A percentile compares a stretch with the other conserved stretches of the same genome.
Evolutionary conservation across 2,797 vertebrate genomes (phyloP).

Genomic region (Manis pentadactyla): DNA sequence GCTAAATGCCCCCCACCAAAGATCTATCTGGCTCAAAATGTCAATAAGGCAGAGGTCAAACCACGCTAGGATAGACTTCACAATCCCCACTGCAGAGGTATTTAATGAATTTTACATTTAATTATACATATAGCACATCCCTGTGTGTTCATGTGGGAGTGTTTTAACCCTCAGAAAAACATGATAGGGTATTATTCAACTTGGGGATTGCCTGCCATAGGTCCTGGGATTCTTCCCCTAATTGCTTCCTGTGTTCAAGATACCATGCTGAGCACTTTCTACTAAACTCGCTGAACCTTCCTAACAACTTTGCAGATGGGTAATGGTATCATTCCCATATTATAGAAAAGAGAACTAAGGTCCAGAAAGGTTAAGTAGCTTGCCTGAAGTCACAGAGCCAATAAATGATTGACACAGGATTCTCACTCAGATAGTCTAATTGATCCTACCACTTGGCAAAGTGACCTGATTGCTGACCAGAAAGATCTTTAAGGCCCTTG

Average conservation of each 20-base stretch:
- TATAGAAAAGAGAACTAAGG: neutral
- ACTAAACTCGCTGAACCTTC: neutral
- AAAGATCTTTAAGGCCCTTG: neutral
- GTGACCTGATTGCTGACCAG: neutral
- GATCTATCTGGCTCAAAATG: neutral
- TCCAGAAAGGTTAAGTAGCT: neutral
- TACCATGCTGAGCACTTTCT: neutral
- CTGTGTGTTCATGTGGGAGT: fast-evolving
- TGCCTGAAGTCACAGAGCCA: neutral
- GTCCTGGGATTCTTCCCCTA: neutral
- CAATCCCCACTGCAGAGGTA: neutral
- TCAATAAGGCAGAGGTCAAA: neutral
- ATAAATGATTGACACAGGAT: too few relatives aligned
- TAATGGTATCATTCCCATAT: neutral
- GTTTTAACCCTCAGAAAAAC: neutral
- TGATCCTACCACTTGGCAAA: neutral
- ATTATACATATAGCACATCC: neutral
- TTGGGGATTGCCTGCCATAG: neutral
- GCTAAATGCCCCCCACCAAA: neutral
- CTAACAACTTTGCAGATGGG: neutral
- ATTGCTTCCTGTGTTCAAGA: neutral
- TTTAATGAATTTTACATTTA: neutral
- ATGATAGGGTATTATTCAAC: neutral
- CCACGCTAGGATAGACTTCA: neutral
- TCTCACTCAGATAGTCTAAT: neutral